Evolutionary conservation across 53 echinoderm and acorn worm genomes (phyloP).

Genomic region (Mesocentrotus franciscanus): DNA sequence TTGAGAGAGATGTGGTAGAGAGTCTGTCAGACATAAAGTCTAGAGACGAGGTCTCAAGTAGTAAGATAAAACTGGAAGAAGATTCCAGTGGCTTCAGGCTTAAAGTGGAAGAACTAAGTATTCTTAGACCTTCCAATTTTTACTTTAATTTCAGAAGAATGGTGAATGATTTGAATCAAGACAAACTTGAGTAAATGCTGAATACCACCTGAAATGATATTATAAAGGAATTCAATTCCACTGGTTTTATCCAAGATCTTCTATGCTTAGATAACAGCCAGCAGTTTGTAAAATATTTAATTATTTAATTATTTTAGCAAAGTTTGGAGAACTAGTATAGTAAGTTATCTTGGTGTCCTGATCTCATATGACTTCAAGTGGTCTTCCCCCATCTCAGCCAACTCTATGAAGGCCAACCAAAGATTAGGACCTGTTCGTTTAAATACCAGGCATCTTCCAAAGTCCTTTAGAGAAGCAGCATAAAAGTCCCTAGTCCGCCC

Average conservation of each 20-base stretch:
- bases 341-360: background rate
- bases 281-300: background rate
- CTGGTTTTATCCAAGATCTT: background rate
- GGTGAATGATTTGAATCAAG: background rate
- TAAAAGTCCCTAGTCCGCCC: too few species aligned
- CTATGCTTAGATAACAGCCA: background rate
- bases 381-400: too few species aligned
- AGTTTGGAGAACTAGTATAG: background rate
- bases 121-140: constrained; percentile 54
- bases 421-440: too few species aligned
- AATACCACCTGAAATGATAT: background rate
- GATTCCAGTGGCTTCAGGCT: background rate
- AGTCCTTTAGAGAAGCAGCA: too few species aligned
- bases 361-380: too few species aligned
- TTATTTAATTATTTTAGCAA: background rate
- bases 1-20: background rate
- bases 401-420: too few species aligned
- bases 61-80: background rate
- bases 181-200: background rate
- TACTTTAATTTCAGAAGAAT: constrained; percentile 33
- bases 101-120: background rate
- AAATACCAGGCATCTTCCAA: too few species aligned
- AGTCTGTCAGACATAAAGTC: background rate
- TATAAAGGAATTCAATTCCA: background rate
- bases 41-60: background rate